phyloP scores from a whole-genome alignment of 2,113 vertebrate species.

The Cebidichthys violaceus region DNA sequence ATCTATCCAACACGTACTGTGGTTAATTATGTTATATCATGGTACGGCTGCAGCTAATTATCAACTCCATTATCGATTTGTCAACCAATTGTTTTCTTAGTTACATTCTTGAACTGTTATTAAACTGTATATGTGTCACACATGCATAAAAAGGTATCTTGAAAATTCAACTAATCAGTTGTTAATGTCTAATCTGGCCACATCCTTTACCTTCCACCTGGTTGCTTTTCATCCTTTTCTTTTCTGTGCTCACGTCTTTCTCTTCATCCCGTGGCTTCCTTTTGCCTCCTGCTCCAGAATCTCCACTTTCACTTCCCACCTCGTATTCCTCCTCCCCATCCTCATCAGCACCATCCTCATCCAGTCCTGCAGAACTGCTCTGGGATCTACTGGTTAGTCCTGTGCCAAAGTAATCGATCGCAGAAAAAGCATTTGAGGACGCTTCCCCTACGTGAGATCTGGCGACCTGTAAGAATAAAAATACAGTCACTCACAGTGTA shows the following conservation, averaged over 20 bases:
- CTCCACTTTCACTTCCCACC: slow-evolving; percentile 42
- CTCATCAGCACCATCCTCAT: not conserved
- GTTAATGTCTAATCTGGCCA: accelerated
- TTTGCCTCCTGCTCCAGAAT: slow-evolving; percentile 62
- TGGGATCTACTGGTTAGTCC: slow-evolving; percentile 42
- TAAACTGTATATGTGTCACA: not conserved
- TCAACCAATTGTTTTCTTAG: not conserved
- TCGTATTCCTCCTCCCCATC: slow-evolving; percentile 14
- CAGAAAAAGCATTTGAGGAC: slow-evolving; percentile 54
- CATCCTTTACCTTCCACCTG: slow-evolving; percentile 56
- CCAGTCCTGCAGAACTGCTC: slow-evolving; percentile 19
- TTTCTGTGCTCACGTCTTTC: slow-evolving; percentile 54
- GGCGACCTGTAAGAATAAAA: slow-evolving; percentile 50
- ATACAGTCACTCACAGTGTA: not conserved
- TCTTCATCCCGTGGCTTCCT: slow-evolving; percentile 54
- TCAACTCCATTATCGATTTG: not conserved
- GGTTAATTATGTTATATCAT: not conserved
- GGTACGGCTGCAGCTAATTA: not conserved
- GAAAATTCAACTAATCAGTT: not conserved
- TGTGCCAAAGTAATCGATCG: slow-evolving; percentile 79
- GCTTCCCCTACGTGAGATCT: slow-evolving; percentile 51
- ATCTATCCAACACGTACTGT: not conserved
- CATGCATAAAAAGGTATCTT: not conserved
- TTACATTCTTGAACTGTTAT: not conserved
- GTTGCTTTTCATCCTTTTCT: slow-evolving; percentile 69